phyloP scores from a whole-genome alignment of 2,888 invertebrate species.

The Hoplodrina blanda region DNA sequence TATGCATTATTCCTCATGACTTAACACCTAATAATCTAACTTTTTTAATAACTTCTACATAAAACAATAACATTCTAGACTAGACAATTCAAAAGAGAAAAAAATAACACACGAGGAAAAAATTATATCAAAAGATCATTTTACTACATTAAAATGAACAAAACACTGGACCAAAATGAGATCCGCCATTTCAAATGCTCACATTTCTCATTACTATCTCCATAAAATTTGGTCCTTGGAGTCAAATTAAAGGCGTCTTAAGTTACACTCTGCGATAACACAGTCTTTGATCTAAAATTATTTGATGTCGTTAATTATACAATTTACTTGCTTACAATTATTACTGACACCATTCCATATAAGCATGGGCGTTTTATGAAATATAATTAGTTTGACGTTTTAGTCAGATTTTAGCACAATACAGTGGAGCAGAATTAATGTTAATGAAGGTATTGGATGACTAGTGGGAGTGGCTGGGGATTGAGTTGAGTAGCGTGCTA shows the following conservation, averaged over 20 bases:
- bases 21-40: too few relatives aligned
- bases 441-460: too few relatives aligned
- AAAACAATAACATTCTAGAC: too few relatives aligned
- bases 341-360: constrained; percentile 4
- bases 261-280: constrained; percentile 28
- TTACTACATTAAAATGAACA: neutral
- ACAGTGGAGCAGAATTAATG: too few relatives aligned
- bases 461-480: too few relatives aligned
- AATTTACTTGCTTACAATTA: constrained; percentile 23
- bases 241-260: constrained; percentile 37
- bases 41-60: too few relatives aligned
- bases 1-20: neutral
- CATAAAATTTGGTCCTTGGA: constrained; percentile 32
- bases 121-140: neutral
- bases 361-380: neutral
- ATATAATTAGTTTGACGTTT: neutral
- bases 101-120: neutral
- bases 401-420: neutral
- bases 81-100: too few relatives aligned
- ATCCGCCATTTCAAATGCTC: constrained; percentile 31
- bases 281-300: constrained; percentile 40
- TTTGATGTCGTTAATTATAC: constrained; percentile 46
- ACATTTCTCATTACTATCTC: constrained; percentile 39
- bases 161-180: constrained; percentile 21
- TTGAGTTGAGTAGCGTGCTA: too few relatives aligned